Evolutionary conservation across 2,113 vertebrate genomes (phyloP).

Genomic region (Callospermophilus lateralis): DNA sequence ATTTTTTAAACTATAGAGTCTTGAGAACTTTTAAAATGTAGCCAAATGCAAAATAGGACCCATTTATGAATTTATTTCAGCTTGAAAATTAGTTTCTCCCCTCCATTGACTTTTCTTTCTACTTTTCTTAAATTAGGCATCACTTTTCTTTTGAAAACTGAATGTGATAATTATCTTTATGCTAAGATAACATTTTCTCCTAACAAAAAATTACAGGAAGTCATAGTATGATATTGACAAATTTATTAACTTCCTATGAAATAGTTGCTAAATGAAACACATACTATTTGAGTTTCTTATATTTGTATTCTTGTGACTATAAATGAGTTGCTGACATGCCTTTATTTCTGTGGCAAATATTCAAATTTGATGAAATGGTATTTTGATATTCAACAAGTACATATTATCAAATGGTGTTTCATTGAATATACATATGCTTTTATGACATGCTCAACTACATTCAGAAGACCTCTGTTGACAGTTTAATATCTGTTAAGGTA

Average conservation of each 20-base stretch:
- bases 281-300: not conserved
- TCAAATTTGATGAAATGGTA: not conserved
- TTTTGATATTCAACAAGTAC: not conserved
- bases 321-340: not conserved
- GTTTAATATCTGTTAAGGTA: not conserved
- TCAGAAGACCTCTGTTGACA: not conserved
- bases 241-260: not conserved
- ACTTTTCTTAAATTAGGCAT: not conserved
- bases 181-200: not conserved
- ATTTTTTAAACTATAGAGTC: conserved; percentile 34
- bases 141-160: not conserved
- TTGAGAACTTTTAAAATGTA: conserved; percentile 46
- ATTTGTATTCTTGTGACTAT: not conserved
- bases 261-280: not conserved
- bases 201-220: not conserved
- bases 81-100: conserved; percentile 45
- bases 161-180: conserved; percentile 6
- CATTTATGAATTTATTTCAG: conserved; percentile 2
- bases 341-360: not conserved
- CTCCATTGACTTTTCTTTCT: not conserved
- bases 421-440: not conserved
- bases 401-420: not conserved
- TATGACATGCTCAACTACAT: not conserved
- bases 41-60: conserved; percentile 40
- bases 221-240: not conserved